Evolutionary conservation across 1,140 invertebrate genomes (phyloP), one percentile per base, ranked within the genome.

Genomic region (Dolichoris vasculosae): DNA sequence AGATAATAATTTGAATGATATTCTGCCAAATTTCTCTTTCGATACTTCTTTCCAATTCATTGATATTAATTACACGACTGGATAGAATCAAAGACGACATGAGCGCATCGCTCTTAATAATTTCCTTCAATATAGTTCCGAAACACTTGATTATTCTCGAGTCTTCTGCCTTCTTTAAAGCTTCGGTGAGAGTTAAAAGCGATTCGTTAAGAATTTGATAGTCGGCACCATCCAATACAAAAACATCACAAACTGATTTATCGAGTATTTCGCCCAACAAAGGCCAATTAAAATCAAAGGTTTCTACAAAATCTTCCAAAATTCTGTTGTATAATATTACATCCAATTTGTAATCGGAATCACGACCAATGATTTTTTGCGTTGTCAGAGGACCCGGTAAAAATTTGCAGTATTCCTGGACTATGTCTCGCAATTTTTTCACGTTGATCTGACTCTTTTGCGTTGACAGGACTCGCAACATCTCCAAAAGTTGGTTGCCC

Each of bases 371-470:
- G 86, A 96, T 91, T 88, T 95, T 95, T 88, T 96, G 95, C 26
- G 94, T 91, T 0, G 95, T 96, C 43, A 95, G 82, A 3, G 95
- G 94, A 0, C 95, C 95, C 0, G 96, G 96, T 35, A 96, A 92
- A 82, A 90, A 90, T 32, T 88, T 73, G 7, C 87, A 64, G 23
- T 94, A 90, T 87, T 86, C 77, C 85, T 40, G 48, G 63, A 92
- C 88, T 35, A 71, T 64, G 0, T 51, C 85, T 86, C 89, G 89
- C 30, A 94, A 83, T 40, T 78, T 87, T 55, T 91, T 87, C n/a
- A 94, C 86, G 77, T 93, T 92, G n/a, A 63, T 89, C 59, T 94
- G 89, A 15, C 90, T 92, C 83, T 93, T 93, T 59, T 95, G 92
- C 55, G 89, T 87, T 32, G 90, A 87, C 20, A 94, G 89, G 43